These are phyloP conservation scores for Meta bourneti DNA, from an alignment of 2,888 invertebrate genomes.

Conservation along the genomic window DNA sequence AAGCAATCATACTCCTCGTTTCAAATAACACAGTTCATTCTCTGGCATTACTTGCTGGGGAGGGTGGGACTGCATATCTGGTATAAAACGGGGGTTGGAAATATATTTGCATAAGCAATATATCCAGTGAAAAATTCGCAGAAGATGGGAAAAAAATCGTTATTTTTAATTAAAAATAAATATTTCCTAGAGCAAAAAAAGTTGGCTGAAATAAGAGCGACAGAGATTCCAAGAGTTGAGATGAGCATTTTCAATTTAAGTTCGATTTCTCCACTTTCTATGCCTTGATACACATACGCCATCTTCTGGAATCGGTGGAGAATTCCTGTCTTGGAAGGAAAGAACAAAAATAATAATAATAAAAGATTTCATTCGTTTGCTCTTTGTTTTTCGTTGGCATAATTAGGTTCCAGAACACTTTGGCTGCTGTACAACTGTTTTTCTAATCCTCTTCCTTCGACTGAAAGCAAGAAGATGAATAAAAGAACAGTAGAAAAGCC, in stretches of 20 bases:
- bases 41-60: conserved; percentile 5
- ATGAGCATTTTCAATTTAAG: conserved; percentile 72
- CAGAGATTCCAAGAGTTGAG: conserved; percentile 13
- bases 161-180: conserved; percentile 74
- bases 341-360: not conserved
- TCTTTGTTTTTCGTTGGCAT: conserved; percentile 64
- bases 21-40: conserved; percentile 18
- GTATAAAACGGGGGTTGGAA: not conserved
- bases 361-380: not conserved
- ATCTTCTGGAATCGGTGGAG: not conserved
- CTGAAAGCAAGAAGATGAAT: conserved; percentile 51
- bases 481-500: conserved; percentile 16
- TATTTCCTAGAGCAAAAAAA: conserved; percentile 23
- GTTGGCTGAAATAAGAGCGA: conserved; percentile 19
- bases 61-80: not conserved
- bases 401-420: conserved; percentile 68
- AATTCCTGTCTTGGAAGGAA: not conserved
- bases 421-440: conserved; percentile 28
- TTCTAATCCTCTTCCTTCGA: conserved; percentile 34
- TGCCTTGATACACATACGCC: not conserved
- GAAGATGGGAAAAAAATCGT: conserved; percentile 10
- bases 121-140: conserved; percentile 3
- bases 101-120: conserved; percentile 63
- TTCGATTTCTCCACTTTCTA: conserved; percentile 39
- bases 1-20: conserved; percentile 14